Conservation (phyloP, 2,113 vertebrate species). For the Speoplatyrhinus poulsoni region DNA sequence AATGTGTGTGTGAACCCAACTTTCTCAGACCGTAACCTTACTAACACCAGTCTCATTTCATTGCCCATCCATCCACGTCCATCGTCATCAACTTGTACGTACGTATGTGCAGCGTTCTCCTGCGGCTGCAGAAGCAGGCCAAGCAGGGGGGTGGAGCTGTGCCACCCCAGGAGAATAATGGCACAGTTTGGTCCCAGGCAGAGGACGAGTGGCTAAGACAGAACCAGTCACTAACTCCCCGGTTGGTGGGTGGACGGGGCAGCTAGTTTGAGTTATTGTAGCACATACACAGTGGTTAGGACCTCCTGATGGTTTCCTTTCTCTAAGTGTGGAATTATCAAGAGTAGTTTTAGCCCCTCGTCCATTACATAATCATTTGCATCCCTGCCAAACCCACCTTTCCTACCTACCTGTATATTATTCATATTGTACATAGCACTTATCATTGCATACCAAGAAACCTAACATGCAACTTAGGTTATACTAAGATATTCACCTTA, state of each 20-base stretch:
- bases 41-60: slow-evolving; percentile 69
- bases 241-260: slow-evolving; percentile 50
- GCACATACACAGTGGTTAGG: slow-evolving; percentile 18
- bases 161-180: slow-evolving; percentile 20
- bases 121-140: slow-evolving; percentile 68
- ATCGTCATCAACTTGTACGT: slow-evolving; percentile 61
- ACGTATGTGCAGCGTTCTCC: slow-evolving; percentile 72
- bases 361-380: slow-evolving; percentile 15
- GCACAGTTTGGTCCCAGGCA: slow-evolving; percentile 29
- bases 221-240: slow-evolving; percentile 55
- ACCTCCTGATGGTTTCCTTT: slow-evolving; percentile 13
- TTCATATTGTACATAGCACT: not conserved
- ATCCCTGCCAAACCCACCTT: slow-evolving; percentile 14
- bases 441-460: slow-evolving; percentile 15
- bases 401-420: not conserved
- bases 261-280: slow-evolving; percentile 21
- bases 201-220: slow-evolving; percentile 46
- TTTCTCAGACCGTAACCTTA: slow-evolving; percentile 28
- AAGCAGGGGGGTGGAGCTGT: slow-evolving; percentile 30
- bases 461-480: too few relatives aligned
- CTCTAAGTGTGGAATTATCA: not conserved
- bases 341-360: not conserved
- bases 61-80: slow-evolving; percentile 52
- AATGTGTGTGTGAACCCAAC: slow-evolving; percentile 21
- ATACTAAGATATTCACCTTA: too few relatives aligned